Conservation (phyloP, 2,797 vertebrate species). For the Pteropus rufus region DNA sequence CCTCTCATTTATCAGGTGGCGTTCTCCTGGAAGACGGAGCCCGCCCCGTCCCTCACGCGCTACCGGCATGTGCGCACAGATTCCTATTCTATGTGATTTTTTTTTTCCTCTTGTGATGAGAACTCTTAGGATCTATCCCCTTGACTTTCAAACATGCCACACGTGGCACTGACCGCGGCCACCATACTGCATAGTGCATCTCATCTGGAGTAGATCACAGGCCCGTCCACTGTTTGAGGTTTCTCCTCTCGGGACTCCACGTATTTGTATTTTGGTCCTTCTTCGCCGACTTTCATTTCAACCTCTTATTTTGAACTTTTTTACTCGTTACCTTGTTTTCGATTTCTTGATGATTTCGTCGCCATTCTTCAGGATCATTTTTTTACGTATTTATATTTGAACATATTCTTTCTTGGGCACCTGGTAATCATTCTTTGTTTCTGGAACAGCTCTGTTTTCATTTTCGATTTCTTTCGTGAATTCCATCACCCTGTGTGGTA, state of each 20-base stretch:
- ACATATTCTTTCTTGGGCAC: neutral
- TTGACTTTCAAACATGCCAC: neutral
- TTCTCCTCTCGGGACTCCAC: neutral
- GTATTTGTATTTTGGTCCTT: neutral
- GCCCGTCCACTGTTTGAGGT: neutral
- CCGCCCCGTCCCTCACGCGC: no score
- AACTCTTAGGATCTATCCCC: neutral
- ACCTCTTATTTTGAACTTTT: neutral
- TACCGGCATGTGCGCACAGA: neutral
- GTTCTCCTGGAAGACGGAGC: neutral
- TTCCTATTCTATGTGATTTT: neutral
- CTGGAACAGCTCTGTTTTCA: neutral
- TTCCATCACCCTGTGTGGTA: neutral
- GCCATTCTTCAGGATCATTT: neutral
- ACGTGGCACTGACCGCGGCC: neutral
- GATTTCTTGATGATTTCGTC: neutral
- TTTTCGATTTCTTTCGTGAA: neutral
- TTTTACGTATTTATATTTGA: neutral
- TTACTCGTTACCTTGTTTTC: neutral
- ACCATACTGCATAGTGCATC: neutral
- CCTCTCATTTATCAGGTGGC: neutral
- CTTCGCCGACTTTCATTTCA: neutral
- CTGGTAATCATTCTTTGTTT: neutral
- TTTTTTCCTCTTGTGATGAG: neutral
- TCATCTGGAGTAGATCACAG: neutral